Evolutionary conservation across 2,113 vertebrate species (phyloP).

Genomic region (Rissa tridactyla): DNA sequence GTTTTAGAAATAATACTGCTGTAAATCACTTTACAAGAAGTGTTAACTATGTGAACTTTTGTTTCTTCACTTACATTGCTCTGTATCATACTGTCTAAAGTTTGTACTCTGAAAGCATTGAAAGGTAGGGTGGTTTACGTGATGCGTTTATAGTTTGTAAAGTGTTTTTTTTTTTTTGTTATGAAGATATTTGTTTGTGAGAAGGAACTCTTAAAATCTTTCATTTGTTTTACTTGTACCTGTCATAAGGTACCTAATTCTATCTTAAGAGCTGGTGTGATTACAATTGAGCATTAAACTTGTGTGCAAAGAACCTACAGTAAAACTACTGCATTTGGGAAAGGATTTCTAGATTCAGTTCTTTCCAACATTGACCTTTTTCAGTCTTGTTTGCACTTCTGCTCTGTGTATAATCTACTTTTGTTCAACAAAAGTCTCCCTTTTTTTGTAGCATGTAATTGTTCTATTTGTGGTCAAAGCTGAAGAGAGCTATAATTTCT

Average conservation of each 20-base stretch:
- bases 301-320: not conserved
- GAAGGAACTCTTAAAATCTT: not conserved
- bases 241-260: not conserved
- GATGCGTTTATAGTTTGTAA: not conserved
- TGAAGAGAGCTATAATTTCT: slow-evolving; percentile 7
- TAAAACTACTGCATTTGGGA: not conserved
- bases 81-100: not conserved
- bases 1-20: not conserved
- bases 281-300: not conserved
- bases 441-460: not conserved
- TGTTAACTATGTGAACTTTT: not conserved
- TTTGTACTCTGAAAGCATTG: not conserved
- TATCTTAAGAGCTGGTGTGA: not conserved
- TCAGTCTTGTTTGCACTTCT: not conserved
- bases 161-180: not conserved
- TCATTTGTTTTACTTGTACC: not conserved
- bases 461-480: not conserved
- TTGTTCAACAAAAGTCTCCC: not conserved
- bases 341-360: not conserved
- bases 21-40: not conserved
- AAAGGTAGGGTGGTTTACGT: not conserved
- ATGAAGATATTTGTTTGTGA: not conserved
- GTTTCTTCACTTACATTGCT: not conserved
- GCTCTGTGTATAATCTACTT: not conserved
- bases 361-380: not conserved